Percentiles rank a stretch among this genome's conserved stretches.
Conservation (phyloP, 1,140 invertebrate species). For the Dysdera silvatica region DNA sequence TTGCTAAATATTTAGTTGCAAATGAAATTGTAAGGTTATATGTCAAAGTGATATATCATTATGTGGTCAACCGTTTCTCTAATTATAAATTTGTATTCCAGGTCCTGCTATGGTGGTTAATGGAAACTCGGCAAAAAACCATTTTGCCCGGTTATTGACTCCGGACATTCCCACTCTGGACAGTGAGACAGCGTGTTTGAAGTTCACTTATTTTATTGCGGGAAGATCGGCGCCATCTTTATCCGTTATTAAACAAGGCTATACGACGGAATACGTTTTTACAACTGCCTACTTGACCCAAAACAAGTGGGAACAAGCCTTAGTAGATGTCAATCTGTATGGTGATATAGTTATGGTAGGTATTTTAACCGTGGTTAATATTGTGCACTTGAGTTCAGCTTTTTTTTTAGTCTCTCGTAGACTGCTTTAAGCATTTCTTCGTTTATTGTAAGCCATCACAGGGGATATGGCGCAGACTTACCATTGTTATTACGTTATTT, state of each 20-base stretch:
- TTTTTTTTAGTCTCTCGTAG: too few relatives aligned
- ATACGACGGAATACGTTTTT: conserved; percentile 10
- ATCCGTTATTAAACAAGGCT: conserved; percentile 15
- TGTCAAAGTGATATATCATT: too few relatives aligned
- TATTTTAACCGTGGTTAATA: too few relatives aligned
- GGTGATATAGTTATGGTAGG: conserved; percentile 12
- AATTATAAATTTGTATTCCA: not conserved
- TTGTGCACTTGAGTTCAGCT: too few relatives aligned
- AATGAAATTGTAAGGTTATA: too few relatives aligned
- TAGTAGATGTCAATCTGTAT: conserved; percentile 3
- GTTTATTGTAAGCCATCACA: too few relatives aligned
- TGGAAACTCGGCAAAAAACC: conserved; percentile 11
- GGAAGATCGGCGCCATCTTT: conserved; percentile 6
- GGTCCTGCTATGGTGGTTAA: conserved; percentile 12
- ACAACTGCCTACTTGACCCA: not conserved
- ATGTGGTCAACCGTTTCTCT: too few relatives aligned
- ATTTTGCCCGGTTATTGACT: conserved; percentile 3
- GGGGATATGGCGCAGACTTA: too few relatives aligned
- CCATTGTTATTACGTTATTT: too few relatives aligned
- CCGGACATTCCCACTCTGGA: not conserved
- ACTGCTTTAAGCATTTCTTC: too few relatives aligned
- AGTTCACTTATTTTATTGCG: conserved; percentile 3
- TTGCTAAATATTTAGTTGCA: too few relatives aligned
- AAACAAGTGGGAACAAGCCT: not conserved
- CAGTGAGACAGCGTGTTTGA: not conserved